Base-by-base conservation (phyloP, 2,797 vertebrate genomes). In the Liparis tanakae region DNA sequence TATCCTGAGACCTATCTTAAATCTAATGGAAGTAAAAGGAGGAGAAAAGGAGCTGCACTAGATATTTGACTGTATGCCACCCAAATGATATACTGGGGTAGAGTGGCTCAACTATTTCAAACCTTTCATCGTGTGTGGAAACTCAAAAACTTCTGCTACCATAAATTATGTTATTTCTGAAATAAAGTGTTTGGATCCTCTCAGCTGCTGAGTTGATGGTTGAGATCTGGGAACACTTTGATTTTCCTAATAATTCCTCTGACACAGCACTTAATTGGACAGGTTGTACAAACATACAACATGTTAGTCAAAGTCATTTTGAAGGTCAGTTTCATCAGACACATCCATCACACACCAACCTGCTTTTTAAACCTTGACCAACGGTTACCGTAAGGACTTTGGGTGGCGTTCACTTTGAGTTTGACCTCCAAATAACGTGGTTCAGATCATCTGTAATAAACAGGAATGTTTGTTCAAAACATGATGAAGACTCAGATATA, bases 1-100 rank as follows among this genome's bases (percentile, higher is more conserved):
- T 85, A 75, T 71, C 70, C 50, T 20, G 10, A 72, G 48, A 81
- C 12, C 20, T 80, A 72, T 86, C 87, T 86, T 82, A 77, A 88
- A 83, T 39, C 51, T 43, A 1, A 36, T 12, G 55, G 39, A 60
- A 57, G 65, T 37, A 36, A 56, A 61, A 22, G 13, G 41, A 41
- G 48, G 33, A 56, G 48, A 18, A 56, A 46, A 65, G 12, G n/a
- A 81, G 54, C 60, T 58, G 46, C 3, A 34, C 18, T 46, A 62
- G 10, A 59, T 58, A 58, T 62, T 55, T 72, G 33, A 67, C 15
- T 43, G 53, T 33, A 46, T 39, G 43, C 36, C 20, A 30, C 43
- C 18, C 66, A 17, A 67, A 63, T 69, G 43, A 37, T 37, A 39
- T 60, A 3, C 41, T 9, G 9, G 36, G 18, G 14, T 57, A 17